These are phyloP conservation scores for Oxyruncus cristatus DNA, from an alignment of 2,113 vertebrate species.

Conservation along the genomic window DNA sequence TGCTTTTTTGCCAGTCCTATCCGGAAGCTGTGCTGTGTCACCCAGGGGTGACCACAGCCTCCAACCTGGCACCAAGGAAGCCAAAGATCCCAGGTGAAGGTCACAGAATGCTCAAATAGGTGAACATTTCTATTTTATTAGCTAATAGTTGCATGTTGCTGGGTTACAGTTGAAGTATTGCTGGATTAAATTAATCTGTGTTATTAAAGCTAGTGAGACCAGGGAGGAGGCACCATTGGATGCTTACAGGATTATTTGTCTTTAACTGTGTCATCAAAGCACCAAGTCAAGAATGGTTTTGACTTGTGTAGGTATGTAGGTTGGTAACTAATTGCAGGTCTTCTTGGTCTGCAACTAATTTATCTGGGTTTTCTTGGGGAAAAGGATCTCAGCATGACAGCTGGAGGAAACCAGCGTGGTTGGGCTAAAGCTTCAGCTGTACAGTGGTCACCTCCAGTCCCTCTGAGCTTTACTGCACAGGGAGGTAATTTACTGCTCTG, in stretches of 20 bases:
- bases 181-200: neutral
- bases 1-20: neutral
- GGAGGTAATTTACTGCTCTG: neutral
- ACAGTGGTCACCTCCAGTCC: neutral
- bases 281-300: neutral
- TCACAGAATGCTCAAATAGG: rapidly evolving
- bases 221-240: neutral
- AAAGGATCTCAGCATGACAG: rapidly evolving
- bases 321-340: neutral
- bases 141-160: no score
- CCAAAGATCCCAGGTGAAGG: neutral
- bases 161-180: neutral
- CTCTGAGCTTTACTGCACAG: neutral
- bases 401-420: neutral
- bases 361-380: neutral
- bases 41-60: rapidly evolving
- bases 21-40: rapidly evolving
- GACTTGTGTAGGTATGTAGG: neutral
- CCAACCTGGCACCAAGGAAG: neutral
- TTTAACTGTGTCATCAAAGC: neutral
- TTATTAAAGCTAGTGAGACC: neutral
- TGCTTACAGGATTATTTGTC: neutral
- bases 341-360: neutral
- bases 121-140: neutral
- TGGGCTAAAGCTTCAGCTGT: neutral